A percentile compares a stretch with the other conserved stretches of the same genome.
Conservation (phyloP, 2,797 vertebrate species). For the Gymnopithys bicolor region DNA sequence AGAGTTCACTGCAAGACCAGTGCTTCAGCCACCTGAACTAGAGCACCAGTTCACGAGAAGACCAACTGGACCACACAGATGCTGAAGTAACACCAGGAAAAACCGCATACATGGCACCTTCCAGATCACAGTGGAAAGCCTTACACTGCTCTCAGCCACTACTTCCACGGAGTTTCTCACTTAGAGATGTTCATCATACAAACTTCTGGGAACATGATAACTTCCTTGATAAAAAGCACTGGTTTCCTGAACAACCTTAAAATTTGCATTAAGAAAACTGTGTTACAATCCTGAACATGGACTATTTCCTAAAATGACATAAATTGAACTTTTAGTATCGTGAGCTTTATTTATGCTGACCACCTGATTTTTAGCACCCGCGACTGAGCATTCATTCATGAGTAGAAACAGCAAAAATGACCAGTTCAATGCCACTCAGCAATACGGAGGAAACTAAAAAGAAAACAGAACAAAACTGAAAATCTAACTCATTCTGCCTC, state of each 20-base stretch:
- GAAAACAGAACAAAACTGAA: background rate
- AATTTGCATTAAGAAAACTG: background rate
- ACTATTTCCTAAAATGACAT: background rate
- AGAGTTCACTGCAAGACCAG: background rate
- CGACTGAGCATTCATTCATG: background rate
- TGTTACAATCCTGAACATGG: background rate
- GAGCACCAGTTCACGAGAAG: background rate
- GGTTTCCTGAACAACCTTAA: background rate
- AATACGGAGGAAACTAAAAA: fast-evolving
- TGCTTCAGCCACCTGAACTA: background rate
- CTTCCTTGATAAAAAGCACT: background rate
- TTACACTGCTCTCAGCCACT: background rate
- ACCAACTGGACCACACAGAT: background rate
- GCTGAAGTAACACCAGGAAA: background rate
- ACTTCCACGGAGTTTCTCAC: background rate
- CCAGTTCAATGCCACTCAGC: background rate
- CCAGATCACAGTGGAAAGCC: background rate
- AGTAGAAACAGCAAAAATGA: background rate
- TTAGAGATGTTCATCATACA: background rate
- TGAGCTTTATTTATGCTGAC: background rate
- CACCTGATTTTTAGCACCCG: background rate
- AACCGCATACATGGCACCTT: fast-evolving
- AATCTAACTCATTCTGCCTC: fast-evolving
- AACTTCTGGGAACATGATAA: background rate
- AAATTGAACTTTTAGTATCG: background rate